A percentile compares a stretch with the other conserved stretches of the same genome.
These are phyloP conservation scores for Drosophila yooni DNA, from an alignment of 2,888 invertebrate genomes.

Conservation along the genomic window DNA sequence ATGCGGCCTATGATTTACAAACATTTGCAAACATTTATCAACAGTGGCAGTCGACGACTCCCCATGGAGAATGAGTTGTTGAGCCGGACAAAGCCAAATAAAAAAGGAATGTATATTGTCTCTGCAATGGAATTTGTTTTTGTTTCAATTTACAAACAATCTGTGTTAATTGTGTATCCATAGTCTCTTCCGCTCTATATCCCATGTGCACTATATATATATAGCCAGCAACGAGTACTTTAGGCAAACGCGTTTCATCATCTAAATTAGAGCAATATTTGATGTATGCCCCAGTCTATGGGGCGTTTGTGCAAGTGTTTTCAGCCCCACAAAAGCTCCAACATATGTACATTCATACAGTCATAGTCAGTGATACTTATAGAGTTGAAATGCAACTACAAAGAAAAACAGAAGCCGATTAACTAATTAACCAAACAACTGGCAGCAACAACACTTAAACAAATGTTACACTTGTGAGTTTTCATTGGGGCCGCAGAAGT, in stretches of 20 bases:
- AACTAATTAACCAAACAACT: constrained; percentile 59
- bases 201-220: not conserved
- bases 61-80: constrained; percentile 1
- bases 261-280: not conserved
- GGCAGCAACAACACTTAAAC: constrained; percentile 12
- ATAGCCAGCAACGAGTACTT: not conserved
- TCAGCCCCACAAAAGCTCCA: not conserved
- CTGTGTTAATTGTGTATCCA: not conserved
- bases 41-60: constrained; percentile 25
- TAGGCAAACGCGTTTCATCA: not conserved
- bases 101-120: not conserved
- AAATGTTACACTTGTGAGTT: constrained; percentile 46
- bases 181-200: not conserved
- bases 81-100: constrained; percentile 3
- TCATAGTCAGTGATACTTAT: not conserved
- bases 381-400: constrained; percentile 35
- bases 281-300: not conserved
- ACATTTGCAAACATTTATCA: constrained; percentile 59
- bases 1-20: constrained; percentile 70
- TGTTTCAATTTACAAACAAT: not conserved
- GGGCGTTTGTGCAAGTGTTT: constrained; percentile 12
- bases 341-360: constrained; percentile 5
- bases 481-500: constrained; percentile 24
- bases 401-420: constrained; percentile 46
- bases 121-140: not conserved